These are phyloP conservation scores for Drosophila putrida DNA, from an alignment of 2,888 invertebrate species.

Conservation along the genomic window DNA sequence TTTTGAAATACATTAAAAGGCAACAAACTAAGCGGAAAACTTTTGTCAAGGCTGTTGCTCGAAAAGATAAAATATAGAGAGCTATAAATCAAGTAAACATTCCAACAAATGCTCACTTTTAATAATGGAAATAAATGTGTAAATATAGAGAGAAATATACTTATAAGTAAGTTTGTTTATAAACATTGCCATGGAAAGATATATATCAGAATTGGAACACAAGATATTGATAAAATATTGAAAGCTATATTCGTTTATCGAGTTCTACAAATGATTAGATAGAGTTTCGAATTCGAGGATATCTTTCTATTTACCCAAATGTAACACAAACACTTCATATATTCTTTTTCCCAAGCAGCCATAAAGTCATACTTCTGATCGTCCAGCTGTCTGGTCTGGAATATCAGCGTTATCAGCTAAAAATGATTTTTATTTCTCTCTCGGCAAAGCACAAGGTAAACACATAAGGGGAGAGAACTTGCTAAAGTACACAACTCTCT, in stretches of 20 bases:
- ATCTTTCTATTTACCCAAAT: background rate
- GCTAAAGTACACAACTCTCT: too few relatives aligned
- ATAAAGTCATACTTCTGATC: conserved; percentile 14
- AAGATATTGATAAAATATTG: background rate
- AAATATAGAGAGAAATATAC: background rate
- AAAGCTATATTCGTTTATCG: background rate
- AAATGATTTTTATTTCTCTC: conserved; percentile 38
- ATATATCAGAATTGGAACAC: background rate
- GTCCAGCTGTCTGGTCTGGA: conserved; percentile 50
- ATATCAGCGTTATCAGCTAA: conserved; percentile 46
- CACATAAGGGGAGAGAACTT: conserved; percentile 13
- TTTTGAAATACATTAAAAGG: background rate
- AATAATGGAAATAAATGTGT: background rate
- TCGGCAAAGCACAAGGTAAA: conserved; percentile 49
- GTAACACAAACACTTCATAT: background rate
- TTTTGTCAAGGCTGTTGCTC: background rate
- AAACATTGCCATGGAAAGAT: too few relatives aligned
- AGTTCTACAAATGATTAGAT: background rate
- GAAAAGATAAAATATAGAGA: too few relatives aligned
- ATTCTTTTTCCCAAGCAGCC: background rate
- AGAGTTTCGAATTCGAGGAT: background rate
- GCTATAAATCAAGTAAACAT: too few relatives aligned
- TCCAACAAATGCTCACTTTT: background rate
- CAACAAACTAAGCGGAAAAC: background rate
- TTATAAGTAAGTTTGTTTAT: too few relatives aligned